Evolutionary conservation across 2,888 invertebrate genomes (phyloP), one percentile per base, ranked within the genome.

Genomic region (Trichogramma dendrolimi): DNA sequence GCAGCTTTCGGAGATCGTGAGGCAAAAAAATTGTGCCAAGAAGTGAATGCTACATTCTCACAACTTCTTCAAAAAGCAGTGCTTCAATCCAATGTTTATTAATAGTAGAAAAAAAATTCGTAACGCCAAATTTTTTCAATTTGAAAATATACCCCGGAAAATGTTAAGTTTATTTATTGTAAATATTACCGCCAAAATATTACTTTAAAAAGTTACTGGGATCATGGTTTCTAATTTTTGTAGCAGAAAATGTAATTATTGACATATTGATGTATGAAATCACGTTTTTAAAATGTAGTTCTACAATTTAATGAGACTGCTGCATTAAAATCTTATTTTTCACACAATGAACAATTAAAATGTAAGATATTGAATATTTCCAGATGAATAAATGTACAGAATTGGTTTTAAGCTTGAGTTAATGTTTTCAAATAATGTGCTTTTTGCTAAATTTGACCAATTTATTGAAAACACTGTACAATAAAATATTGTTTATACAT

Each of bases 1-100:
- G 89, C 90, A 0, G 90, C 92, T 1, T 81, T 94, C 0, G 88
- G 88, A 4, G 78, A 79, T 58, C 76, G 77, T 70, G 74, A 75
- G 44, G 78, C 77, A 10, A 75, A 79, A 61, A 67, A 72, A 44
- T 71, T 81, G 0, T 80, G 80, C 60, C 73, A 73, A 51, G 75
- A 80, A 68, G 80, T 81, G 5, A 80, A 80, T 63, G 66, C 70
- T 41, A 80, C 81, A 3, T 82, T 81, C 69, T 73, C 73, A 50
- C 70, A 72, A 41, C 72, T 82, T 39, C 67, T 81, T 52, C 77
- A 74, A 54, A 79, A 78, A 69, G 80, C 81, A 8, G 80, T 82
- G 64, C 72, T 82, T 46, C 80, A 80, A 66, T 76, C 79, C 4
- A 78, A 75, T 69, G 76, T 81, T 63, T 81, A 81, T 67, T 81